Base-by-base conservation (phyloP, 2,113 vertebrate genomes). In the Ceyx cyanopectus region DNA sequence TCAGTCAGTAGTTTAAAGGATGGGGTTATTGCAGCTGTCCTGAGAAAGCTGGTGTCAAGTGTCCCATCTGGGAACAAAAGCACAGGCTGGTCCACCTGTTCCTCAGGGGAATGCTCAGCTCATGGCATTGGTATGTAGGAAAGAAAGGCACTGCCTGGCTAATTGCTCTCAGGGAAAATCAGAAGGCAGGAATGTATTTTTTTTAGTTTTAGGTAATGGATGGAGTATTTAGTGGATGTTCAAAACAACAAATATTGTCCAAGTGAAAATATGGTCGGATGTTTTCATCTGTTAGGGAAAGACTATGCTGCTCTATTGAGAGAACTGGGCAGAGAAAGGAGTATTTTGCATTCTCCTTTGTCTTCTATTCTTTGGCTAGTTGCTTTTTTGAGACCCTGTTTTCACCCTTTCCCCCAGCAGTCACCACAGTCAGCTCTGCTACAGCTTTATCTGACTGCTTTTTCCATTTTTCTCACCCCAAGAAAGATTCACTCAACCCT, bases 21-120 rank as follows among this genome's bases (percentile, higher is more conserved):
- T 21, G 7, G 58, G 24, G 83, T 81, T 84, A 26, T 30, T 81
- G 86, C 93, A 96, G 90, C 86, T 95, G 93, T 92, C 86, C 0
- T 57, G 73, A 79, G 89, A 87, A 92, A 90, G 62, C 2, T 0
- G 32, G 62, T 84, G 45, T 95, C 32, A 8, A 29, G 58, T 96
- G 93, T 87, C 96, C 85, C 50, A 50, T 61, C 69, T 65, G 78
- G 92, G 76, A 94, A 96, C 92, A 93, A 95, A 94, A 95, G 94
- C 37, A 0, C 45, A 30, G 62, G 54, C 89, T 26, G 32, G 66
- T 53, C 86, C 95, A 95, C 94, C 95, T 96, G 95, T 94, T 94
- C 87, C 32, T 16, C 11, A 0, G 17, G 90, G 73, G 93, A 94
- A 90, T 90, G 92, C 77, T 93, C 80, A 79, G 54, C 77, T 96